phyloP scores from a whole-genome alignment of 2,113 vertebrate genomes.

The Vombatus ursinus region DNA sequence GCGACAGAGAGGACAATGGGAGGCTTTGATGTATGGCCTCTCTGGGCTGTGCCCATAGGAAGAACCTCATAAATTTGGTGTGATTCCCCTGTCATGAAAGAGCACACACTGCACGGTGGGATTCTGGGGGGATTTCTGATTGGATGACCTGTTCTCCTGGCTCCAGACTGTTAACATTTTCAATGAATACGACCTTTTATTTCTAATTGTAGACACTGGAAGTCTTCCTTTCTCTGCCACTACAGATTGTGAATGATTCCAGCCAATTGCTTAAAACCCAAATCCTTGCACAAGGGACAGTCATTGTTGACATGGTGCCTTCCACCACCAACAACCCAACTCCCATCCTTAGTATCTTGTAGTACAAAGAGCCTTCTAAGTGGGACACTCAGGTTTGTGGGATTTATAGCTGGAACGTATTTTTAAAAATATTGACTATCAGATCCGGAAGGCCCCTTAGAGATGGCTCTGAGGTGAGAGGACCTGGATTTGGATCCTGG shows the following conservation, averaged over 20 bases:
- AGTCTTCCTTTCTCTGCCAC: background rate
- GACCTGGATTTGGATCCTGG: background rate
- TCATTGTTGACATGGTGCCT: background rate
- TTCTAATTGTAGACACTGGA: background rate
- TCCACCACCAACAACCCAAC: background rate
- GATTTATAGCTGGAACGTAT: background rate
- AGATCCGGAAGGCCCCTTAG: background rate
- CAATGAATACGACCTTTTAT: background rate
- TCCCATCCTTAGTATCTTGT: background rate
- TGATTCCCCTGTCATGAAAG: background rate
- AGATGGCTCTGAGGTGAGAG: background rate
- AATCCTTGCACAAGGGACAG: background rate
- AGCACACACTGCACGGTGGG: background rate
- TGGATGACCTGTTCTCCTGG: background rate
- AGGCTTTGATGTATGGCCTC: constrained; percentile 2
- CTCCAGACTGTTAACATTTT: background rate
- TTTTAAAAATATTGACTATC: background rate
- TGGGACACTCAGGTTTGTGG: background rate
- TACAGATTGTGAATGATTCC: background rate
- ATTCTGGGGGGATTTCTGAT: background rate
- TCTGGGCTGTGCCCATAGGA: background rate
- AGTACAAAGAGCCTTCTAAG: background rate
- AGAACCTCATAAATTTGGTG: constrained; percentile 16
- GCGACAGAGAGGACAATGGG: background rate
- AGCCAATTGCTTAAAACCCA: background rate